A percentile compares a stretch with the other conserved stretches of the same genome.
Conservation (phyloP, 1,140 invertebrate genomes). For the Venustaconcha ellipsiformis region DNA sequence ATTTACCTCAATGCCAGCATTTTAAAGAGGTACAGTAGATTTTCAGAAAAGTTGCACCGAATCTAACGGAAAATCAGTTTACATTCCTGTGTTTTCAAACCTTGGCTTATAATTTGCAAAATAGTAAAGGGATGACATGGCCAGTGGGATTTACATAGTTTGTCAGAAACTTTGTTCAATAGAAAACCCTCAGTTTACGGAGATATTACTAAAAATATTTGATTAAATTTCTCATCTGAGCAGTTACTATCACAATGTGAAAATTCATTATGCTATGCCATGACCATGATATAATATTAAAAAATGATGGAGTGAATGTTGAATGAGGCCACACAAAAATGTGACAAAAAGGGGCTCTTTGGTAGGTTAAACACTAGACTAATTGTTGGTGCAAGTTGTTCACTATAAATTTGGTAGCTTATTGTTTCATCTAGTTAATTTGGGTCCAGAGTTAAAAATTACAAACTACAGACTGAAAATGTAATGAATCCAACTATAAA, state of each 20-base stretch:
- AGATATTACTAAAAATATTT: conserved; percentile 13
- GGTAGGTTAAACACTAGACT: no score
- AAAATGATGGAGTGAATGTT: background rate
- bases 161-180: conserved; percentile 17
- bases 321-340: no score
- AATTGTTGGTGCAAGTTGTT: background rate
- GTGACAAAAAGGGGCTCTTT: no score
- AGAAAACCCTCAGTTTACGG: conserved; percentile 20
- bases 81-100: no score
- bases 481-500: conserved; percentile 15
- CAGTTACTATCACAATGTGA: background rate
- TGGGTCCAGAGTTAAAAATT: background rate
- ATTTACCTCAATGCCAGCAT: no score
- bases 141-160: conserved; percentile 13
- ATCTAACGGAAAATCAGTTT: no score
- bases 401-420: background rate
- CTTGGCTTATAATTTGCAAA: no score
- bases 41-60: no score
- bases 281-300: background rate
- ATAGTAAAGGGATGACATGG: conserved; percentile 23
- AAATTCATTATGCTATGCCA: background rate
- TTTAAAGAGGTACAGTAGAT: no score
- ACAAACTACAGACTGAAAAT: conserved; percentile 11
- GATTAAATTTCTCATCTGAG: conserved; percentile 16
- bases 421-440: no score